Evolutionary conservation across 2,113 vertebrate genomes (phyloP), one percentile per base, ranked within the genome.

Genomic region (Carassius gibelio): DNA sequence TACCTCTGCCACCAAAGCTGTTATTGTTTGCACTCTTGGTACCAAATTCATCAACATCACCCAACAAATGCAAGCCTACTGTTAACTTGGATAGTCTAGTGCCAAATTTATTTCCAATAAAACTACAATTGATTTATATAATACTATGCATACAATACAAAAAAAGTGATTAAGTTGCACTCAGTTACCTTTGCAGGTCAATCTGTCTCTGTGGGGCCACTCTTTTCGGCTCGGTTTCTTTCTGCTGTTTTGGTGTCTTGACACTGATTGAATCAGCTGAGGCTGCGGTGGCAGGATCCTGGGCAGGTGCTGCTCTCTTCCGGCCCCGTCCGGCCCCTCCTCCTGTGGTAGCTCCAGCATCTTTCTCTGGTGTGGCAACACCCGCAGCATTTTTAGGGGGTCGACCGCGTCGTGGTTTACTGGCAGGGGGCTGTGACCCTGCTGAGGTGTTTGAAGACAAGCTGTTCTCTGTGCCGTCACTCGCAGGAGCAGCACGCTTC

Each of bases 181-280:
- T 57, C 5, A 7, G 19, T 94, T 94, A 98, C 98, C 98, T 99
- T 92, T 99, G 98, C 80, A 99, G 92, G 91, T 98, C 98, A 15
- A 99, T 98, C 87, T 98, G 97, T 92, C 97, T 96, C 93, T 98
- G 97, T 92, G 96, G 92, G 87, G 95, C 95, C 85, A 95, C 95
- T 89, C 97, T 97, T 89, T 96, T 99, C 92, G 95, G 94, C 88
- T 94, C 89, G 50, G 83, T 57, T 42, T 97, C 96, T 89, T 91
- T 90, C 88, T 97, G 96, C 91, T 97, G 96, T 95, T 98, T 99
- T 93, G 97, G 96, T 94, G 96, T 95, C 96, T 99, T 99, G 93
- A 94, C 94, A 85, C 95, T 98, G 89, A 95, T 92, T 83, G 96
- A 93, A 90, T 98, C 98, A 82, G 95, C 86, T 52, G 94, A 91